Evolutionary conservation across 1,140 invertebrate species (phyloP), one percentile per base, ranked within the genome.

Genomic region (Bradynema listronoti): DNA sequence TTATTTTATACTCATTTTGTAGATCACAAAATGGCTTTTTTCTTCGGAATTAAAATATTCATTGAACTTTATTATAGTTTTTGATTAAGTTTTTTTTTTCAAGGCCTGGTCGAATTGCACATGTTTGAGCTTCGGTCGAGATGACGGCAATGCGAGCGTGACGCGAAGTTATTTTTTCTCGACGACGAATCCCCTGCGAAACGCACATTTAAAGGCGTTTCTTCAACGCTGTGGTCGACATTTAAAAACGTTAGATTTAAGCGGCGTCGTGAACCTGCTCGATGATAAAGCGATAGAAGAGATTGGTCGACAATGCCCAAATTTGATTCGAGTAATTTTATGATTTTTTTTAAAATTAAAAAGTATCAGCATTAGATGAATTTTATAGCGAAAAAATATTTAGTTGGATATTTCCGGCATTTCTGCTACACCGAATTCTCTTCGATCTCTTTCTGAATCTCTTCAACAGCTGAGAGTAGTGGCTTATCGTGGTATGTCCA

Each of bases 401-500:
- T 45, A 71, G 70, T 45, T 72, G 11, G 71, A 72, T 43, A 42
- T 72, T 22, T 65, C 72, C 14, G 73, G 71, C 11, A 52, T 72
- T 25, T 42, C 29, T 33, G 60, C 69, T 19, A 55, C 58, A n/a
- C 41, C 69, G 7, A 56, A 52, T 11, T 59, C 70, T 4, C 43
- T 72, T 27, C 49, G 59, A 41, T 47, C 33, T 24, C 46, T 72
- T 27, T 27, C 57, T 34, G 63, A 77, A 60, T 49, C 58, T 43
- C 39, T 75, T 42, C 58, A 41, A 9, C 33, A 46, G 27, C 51
- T 72, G 7, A 43, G 25, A 16, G n/a, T 19, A 25, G 34, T 72
- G 6, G 65, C 59, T 14, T 77, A 78, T 45, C 41, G 67, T 4
- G 73, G 73, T 56, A 78, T 78, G 74, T 25, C 42, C 27, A 64